Base-by-base conservation (phyloP, 2,888 invertebrate species). In the Erynnis tages region DNA sequence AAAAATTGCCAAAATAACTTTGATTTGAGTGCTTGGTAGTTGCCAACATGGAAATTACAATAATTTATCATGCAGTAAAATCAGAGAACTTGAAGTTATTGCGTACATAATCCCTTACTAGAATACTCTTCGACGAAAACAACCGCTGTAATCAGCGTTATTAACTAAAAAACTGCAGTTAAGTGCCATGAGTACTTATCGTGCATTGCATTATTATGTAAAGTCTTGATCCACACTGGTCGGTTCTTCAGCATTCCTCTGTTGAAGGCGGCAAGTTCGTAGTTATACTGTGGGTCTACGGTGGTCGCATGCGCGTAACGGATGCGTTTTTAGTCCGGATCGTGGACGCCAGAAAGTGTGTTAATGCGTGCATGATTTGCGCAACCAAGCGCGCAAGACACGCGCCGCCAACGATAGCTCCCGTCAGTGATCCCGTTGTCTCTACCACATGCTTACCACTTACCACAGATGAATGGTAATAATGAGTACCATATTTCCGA, bases 271-370 rank as follows among this genome's bases (percentile, higher is more conserved):
- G 40, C 48, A 21, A 23, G 40, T 48, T 30, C 38, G 29, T 21
- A 32, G 48, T 48, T 48, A 30, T 48, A 30, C 40, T 32, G 50
- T 43, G 25, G 19, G n/a, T 48, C 40, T 48, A 30, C 40, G 41
- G 50, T 43, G 25, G 19, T 10, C 43, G 38, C 63, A 56, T 59
- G 64, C 62, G 67, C 70, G 72, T 81, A 80, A 77, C 83, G 83
- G 81, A 78, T 77, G 74, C 73, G 77, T 81, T 85, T 82, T 81
- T 79, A 77, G 77, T 70, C 71, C 71, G 76, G 71, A 75, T 73
- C 75, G 72, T 68, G 67, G 65, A 54, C 62, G 65, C 65, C 80
- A 76, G 81, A 86, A 87, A 85, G 84, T 87, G 81, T 85, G 86
- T 72, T 82, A 84, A 66, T 66, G 64, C 64, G 63, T 65, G 65